Percentiles rank a stretch among this genome's conserved stretches.
phyloP scores from a whole-genome alignment of 30 jellyfish, hydroid and myxozoan species.

The Chironex yamaguchii region DNA sequence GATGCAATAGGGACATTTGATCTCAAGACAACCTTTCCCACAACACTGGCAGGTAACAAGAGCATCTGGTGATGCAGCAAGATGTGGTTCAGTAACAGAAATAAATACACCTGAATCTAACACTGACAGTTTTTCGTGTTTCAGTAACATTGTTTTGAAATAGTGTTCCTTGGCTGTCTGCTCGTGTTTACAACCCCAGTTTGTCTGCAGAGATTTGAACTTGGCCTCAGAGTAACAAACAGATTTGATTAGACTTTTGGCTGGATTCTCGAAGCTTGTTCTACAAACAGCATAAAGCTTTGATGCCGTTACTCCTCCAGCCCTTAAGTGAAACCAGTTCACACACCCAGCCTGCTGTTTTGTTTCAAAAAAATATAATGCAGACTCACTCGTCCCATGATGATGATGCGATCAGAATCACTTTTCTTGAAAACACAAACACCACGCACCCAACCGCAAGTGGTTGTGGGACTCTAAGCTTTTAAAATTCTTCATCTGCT shows the following conservation, averaged over 20 bases:
- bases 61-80: constrained; percentile 34
- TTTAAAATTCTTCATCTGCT: too few relatives aligned
- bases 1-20: constrained; percentile 3
- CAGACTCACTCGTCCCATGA: too few relatives aligned
- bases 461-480: too few relatives aligned
- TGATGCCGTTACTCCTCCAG: constrained; percentile 23
- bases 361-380: too few relatives aligned
- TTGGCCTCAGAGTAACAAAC: background rate
- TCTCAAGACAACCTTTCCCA: background rate
- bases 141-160: background rate
- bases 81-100: background rate
- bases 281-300: background rate
- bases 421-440: too few relatives aligned
- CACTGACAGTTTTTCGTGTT: background rate
- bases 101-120: background rate
- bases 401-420: too few relatives aligned
- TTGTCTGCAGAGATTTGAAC: constrained; percentile 16
- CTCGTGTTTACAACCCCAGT: constrained; percentile 13
- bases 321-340: constrained; percentile 12
- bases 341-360: background rate
- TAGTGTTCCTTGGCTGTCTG: background rate
- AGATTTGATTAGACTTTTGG: background rate
- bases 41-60: background rate
- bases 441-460: too few relatives aligned
- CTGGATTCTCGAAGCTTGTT: background rate